Evolutionary conservation across 2,113 vertebrate species (phyloP), one percentile per base, ranked within the genome.

Genomic region (Gymnogyps californianus): DNA sequence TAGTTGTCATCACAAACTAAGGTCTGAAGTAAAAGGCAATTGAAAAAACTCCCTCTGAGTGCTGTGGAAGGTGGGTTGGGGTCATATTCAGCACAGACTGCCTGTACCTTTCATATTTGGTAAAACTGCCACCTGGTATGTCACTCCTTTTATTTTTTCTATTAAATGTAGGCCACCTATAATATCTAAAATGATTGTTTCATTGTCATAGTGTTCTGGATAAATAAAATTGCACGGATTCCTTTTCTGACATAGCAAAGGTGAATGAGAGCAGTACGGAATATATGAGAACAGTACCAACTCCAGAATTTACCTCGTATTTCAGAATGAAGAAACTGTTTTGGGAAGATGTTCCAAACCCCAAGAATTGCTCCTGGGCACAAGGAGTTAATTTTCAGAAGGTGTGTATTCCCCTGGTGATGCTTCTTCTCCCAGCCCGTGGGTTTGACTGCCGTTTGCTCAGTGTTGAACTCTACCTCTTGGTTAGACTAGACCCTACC

Each of bases 291-390:
- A 4, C 52, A 29, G 22, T 19, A 47, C 77, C 86, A 91, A 90
- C 70, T 26, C 76, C 90, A 86, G 64, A 42, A 14, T 89, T 74
- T 80, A 7, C 65, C 62, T 93, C 10, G 2, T 71, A 2, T 98
- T 98, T 34, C 97, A 99, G 99, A 95, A 98, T 99, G 98, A 99
- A 98, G 97, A 99, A 97, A 44, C 93, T 99, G 65, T 97, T 99
- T 87, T 99, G 99, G 99, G 99, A 99, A 89, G 99, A 99, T 51
- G 98, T 99, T 72, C 99, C 99, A 70, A 99, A 99, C 89, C 99
- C 99, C 40, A 99, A 98, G 96, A 99, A 99, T 36, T 99, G 99
- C 90, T 99, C 99, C 31, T 99, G 99, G 99, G 99, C 99, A 10
- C 99, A 99, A 98, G 99, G 98, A 97, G 96, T 99, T n/a, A 98